Conservation (phyloP, 2,113 vertebrate species). For the Microtus ochrogaster region DNA sequence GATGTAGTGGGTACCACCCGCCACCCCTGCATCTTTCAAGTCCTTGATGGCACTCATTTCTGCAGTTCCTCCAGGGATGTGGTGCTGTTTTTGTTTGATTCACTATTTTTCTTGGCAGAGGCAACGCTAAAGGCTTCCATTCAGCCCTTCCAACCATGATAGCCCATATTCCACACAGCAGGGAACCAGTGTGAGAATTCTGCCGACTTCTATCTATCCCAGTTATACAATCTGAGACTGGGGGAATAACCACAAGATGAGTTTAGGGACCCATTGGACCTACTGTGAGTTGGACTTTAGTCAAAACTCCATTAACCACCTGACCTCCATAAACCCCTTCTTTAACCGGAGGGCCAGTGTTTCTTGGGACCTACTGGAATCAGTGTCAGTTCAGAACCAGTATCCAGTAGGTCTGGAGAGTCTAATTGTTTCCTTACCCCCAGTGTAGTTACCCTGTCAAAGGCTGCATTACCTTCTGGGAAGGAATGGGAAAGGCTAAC, state of each 20-base stretch:
- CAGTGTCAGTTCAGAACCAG: not conserved
- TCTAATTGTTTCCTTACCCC: not conserved
- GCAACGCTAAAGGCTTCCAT: not conserved
- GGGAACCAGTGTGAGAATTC: not conserved
- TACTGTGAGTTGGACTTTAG: not conserved
- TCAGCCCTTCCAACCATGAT: not conserved
- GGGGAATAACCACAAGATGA: not conserved
- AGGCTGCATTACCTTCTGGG: not conserved
- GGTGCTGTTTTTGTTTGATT: not conserved
- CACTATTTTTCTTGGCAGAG: not conserved
- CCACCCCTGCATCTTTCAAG: not conserved
- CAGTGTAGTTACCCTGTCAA: not conserved
- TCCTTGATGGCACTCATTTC: not conserved
- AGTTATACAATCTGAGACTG: not conserved
- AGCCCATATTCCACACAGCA: not conserved
- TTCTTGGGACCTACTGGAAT: not conserved
- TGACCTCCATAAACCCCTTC: not conserved
- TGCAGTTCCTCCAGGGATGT: not conserved
- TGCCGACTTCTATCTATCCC: not conserved
- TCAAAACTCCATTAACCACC: not conserved
- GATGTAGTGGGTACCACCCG: not conserved
- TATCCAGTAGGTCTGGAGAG: not conserved
- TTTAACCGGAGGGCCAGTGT: not conserved
- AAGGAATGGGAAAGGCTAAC: not conserved
- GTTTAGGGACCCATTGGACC: not conserved